A percentile compares a stretch with the other conserved stretches of the same genome.
Evolutionary conservation across 2,888 invertebrate genomes (phyloP).

Genomic region (Torymus texanus): DNA sequence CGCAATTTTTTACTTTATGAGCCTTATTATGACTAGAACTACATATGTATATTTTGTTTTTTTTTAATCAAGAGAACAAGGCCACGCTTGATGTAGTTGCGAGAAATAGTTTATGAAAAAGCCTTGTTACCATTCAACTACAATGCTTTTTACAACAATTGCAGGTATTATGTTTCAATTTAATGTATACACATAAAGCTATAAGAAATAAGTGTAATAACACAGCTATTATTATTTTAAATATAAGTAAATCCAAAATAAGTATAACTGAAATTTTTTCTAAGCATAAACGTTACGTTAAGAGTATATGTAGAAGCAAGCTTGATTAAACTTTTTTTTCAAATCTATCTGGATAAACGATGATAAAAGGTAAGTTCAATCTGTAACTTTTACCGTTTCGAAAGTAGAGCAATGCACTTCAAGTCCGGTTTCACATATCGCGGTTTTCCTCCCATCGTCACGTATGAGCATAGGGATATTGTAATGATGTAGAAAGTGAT

Average conservation of each 20-base stretch:
- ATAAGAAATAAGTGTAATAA: too few species aligned
- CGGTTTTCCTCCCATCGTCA: constrained; percentile 38
- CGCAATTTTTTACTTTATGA: too few species aligned
- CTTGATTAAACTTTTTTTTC: not conserved
- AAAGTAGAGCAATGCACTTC: constrained; percentile 54
- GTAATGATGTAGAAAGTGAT: constrained; percentile 43
- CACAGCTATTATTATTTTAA: too few species aligned
- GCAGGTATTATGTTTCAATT: too few species aligned
- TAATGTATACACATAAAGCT: too few species aligned
- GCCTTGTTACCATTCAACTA: constrained; percentile 27
- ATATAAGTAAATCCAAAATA: too few species aligned
- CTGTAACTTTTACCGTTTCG: constrained; percentile 51
- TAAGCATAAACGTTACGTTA: too few species aligned
- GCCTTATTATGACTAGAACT: too few species aligned
- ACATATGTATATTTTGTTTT: not conserved
- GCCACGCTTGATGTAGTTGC: not conserved
- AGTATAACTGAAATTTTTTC: too few species aligned
- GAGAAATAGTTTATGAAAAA: constrained; percentile 13
- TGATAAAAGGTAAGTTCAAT: constrained; percentile 30
- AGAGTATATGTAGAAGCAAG: not conserved
- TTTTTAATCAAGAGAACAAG: constrained; percentile 4
- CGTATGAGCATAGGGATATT: constrained; percentile 21
- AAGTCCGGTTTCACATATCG: constrained; percentile 48
- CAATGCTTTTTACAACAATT: not conserved
- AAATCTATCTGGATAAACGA: not conserved